Base-by-base conservation (phyloP, 2,113 vertebrate genomes). In the Brachionichthys hirsutus region DNA sequence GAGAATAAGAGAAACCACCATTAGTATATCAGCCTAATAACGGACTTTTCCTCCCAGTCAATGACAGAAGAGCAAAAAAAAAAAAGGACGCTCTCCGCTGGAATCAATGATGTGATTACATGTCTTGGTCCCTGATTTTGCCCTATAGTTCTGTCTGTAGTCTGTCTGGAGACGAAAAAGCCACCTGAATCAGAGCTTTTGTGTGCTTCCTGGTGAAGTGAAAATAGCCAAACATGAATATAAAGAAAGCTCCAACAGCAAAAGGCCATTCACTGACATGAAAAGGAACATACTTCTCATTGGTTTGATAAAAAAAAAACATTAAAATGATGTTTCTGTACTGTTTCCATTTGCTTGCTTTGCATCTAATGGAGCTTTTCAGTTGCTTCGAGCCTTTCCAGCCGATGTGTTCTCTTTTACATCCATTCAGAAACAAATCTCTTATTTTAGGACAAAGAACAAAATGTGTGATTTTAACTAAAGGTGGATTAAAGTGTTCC, bases 281-380 rank as follows among this genome's bases (percentile, higher is more conserved):
- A 85, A 84, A 89, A 73, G 75, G 14, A 74, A 43, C 58, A 0
- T 61, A 77, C 63, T 78, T 67, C 78, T 81, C 82, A 74, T 76
- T 70, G 80, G 62, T 57, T 30, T 66, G 69, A 81, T 84, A 85
- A 73, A 84, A 77, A 80, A 12, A 38, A 38, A 52, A 56, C 70
- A n/a, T n/a, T n/a, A 30, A 30, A 30, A 30, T 51, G 44, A 44
- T 62, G 66, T 43, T 55, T 44, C 54, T 73, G 66, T 38, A 18
- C 54, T 58, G 56, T 83, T 70, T 87, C 85, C 75, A 81, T 87
- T 84, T 80, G 57, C 13, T 36, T 73, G 65, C 73, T 79, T 83
- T 73, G 75, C 60, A 73, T 84, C 84, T 91, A 91, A 91, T 89
- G 89, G 89, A 78, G 78, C 78, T 75, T 89, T 81, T 87, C 71